Evolutionary conservation across 2,797 vertebrate species (phyloP).

Genomic region (Xerus rutilus): DNA sequence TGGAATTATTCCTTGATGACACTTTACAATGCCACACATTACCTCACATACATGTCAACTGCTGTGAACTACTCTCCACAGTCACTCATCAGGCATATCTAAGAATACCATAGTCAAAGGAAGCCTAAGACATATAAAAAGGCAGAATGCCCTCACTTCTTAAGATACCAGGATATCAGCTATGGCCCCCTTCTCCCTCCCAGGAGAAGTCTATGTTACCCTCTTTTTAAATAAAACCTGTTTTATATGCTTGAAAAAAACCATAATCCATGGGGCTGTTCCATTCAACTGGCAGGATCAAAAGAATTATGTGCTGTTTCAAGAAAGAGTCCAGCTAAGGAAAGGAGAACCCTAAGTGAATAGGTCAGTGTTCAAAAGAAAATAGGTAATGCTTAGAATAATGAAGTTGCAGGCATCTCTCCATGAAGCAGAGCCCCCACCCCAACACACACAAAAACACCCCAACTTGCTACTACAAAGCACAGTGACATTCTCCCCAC

Average conservation of each 20-base stretch:
- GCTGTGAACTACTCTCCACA: not conserved
- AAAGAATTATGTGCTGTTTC: not conserved
- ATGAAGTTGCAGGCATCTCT: not conserved
- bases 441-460: not conserved
- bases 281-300: constrained; percentile 33
- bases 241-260: not conserved
- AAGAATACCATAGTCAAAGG: not conserved
- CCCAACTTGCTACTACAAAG: constrained; percentile 1
- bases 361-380: constrained; percentile 6
- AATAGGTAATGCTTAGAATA: not conserved
- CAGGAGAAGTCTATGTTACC: too few species aligned
- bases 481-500: not conserved
- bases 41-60: not conserved
- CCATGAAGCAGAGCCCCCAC: not conserved
- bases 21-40: not conserved
- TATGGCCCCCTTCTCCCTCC: too few species aligned
- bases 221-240: too few species aligned
- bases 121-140: too few species aligned
- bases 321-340: constrained; percentile 37
- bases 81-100: not conserved
- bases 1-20: constrained; percentile 14
- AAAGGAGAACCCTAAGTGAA: not conserved
- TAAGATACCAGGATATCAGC: too few species aligned
- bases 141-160: too few species aligned
- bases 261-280: not conserved